A percentile compares a stretch with the other conserved stretches of the same genome.
phyloP scores from a whole-genome alignment of 2,888 invertebrate genomes.

The Scaptomyza flava region DNA sequence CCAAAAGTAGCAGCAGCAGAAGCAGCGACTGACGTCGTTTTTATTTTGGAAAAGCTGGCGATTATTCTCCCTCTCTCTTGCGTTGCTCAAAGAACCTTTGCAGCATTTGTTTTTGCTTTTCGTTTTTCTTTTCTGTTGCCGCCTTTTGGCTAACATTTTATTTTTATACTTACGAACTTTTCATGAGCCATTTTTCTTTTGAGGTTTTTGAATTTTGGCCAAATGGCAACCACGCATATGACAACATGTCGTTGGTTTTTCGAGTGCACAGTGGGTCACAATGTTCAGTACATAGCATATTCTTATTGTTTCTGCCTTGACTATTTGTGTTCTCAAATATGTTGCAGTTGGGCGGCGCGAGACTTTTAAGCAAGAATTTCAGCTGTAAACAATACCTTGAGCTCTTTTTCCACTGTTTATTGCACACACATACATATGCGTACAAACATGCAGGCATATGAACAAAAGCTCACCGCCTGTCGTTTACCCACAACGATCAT shows the following conservation, averaged over 20 bases:
- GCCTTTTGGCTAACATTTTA: slow-evolving; percentile 62
- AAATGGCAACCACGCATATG: slow-evolving; percentile 64
- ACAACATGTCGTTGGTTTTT: slow-evolving; percentile 31
- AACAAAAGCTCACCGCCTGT: slow-evolving; percentile 4
- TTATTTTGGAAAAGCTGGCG: slow-evolving; percentile 38
- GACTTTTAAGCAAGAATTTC: not conserved
- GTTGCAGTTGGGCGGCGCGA: not conserved
- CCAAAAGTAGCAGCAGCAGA: slow-evolving; percentile 7
- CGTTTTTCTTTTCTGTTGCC: not conserved
- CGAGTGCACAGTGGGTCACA: slow-evolving; percentile 27
- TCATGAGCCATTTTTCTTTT: slow-evolving; percentile 62
- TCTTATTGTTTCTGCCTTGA: not conserved
- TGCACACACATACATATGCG: not conserved
- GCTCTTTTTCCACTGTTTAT: slow-evolving; percentile 17
- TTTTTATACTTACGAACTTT: slow-evolving; percentile 66
- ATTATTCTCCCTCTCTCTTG: slow-evolving; percentile 1
- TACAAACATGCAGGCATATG: not conserved
- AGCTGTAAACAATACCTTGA: not conserved
- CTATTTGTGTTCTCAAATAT: not conserved
- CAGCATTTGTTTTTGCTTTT: slow-evolving; percentile 11
- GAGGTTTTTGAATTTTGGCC: slow-evolving; percentile 72
- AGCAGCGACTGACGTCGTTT: slow-evolving; percentile 25
- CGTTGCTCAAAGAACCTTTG: slow-evolving; percentile 31
- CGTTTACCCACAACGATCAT: slow-evolving; percentile 29
- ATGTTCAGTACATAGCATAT: not conserved